Evolutionary conservation across 2,113 vertebrate genomes (phyloP), one percentile per base, ranked within the genome.

Genomic region (Pterophyllum scalare): DNA sequence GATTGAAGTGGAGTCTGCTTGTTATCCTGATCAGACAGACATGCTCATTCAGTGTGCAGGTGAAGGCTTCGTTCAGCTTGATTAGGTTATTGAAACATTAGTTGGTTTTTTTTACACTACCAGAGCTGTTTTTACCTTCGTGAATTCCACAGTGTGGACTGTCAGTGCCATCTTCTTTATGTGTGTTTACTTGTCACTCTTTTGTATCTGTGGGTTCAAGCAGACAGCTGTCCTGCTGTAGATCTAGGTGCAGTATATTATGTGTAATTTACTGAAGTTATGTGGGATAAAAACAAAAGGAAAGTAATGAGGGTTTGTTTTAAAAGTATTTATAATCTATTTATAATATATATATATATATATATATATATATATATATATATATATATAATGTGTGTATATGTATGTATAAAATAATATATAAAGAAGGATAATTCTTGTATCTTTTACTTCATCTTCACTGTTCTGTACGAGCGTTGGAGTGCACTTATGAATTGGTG

Each of bases 11-110:
- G 67, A 81, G 77, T 77, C 62, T 60, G 43, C 15, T 87, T 24
- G 79, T 88, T 79, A 56, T 40, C 33, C 26, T 22, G 8, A 82
- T 82, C 80, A 72, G 38, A 67, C 26, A 79, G 79, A 86, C 57
- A 17, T 2, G 11, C 56, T 78, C 58, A 19, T 75, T 78, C 62
- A 72, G 1, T 40, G 64, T 33, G 54, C 54, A 74, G 70, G 62
- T 79, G 75, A 87, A 76, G 56, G 67, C 22, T 59, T 54, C 14
- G 7, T 64, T 79, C 81, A 60, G 6, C 35, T 65, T 22, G 0
- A 46, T 77, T 77, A 60, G 56, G 46, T 22, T 43, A 72, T 70
- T 59, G 26, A 40, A 60, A 72, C 11, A 12, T 52, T 49, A 72
- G 49, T 28, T 56, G 13, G 6, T 61, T 65, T 57, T 17, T 31